Conservation (phyloP, 2,113 vertebrate genomes). For the Semicossyphus pulcher region DNA sequence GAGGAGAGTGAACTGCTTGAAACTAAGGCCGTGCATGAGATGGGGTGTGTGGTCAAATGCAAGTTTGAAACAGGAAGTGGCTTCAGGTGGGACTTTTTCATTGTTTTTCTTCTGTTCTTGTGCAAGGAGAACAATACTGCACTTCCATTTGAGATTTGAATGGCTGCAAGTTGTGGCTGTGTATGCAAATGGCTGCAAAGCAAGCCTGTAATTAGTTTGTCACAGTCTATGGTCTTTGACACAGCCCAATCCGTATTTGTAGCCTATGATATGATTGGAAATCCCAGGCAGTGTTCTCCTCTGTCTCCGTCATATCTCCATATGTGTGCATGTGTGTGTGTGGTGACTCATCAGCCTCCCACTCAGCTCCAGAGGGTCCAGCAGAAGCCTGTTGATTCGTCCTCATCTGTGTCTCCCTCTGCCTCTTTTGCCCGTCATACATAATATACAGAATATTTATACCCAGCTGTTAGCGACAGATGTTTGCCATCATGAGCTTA, state of each 20-base stretch:
- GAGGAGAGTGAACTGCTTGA: background rate
- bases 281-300: background rate
- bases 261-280: conserved; percentile 2
- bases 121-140: background rate
- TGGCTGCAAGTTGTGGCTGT: background rate
- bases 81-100: background rate
- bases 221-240: background rate
- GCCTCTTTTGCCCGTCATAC: background rate
- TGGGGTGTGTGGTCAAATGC: background rate
- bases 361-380: conserved; percentile 20
- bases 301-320: background rate
- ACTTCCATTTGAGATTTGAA: background rate
- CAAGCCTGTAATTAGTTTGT: too few species aligned
- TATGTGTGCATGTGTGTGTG: background rate
- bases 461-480: background rate
- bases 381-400: conserved; percentile 44
- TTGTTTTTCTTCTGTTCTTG: background rate
- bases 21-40: conserved; percentile 2
- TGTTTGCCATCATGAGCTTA: background rate
- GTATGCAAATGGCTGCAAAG: background rate
- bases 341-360: conserved; percentile 60
- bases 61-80: background rate
- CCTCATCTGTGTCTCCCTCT: conserved; percentile 10
- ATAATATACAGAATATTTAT: background rate
- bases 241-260: background rate